Evolutionary conservation across 2,888 invertebrate genomes (phyloP).

Genomic region (Calameuta pallipes): DNA sequence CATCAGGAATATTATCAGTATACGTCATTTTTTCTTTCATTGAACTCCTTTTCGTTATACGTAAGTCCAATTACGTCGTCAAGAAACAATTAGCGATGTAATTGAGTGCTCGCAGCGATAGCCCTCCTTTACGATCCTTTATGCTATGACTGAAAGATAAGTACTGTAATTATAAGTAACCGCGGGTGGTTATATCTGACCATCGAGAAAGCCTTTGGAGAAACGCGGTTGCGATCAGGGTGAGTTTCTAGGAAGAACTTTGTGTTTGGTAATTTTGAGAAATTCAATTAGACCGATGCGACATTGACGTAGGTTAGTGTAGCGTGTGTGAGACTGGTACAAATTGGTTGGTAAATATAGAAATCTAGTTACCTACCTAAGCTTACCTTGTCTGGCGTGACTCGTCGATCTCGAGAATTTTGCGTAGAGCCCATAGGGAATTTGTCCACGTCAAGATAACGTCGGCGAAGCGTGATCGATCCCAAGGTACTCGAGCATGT

Average conservation of each 20-base stretch:
- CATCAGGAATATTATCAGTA: not conserved
- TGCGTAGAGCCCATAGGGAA: conserved; percentile 1
- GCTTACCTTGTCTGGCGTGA: conserved; percentile 6
- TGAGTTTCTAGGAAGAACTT: not conserved
- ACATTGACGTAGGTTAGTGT: not conserved
- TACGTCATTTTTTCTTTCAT: not conserved
- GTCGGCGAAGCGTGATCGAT: conserved; percentile 13
- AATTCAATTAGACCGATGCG: not conserved
- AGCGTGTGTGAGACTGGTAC: not conserved
- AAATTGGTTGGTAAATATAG: not conserved
- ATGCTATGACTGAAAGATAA: not conserved
- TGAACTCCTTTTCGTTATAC: conserved; percentile 7
- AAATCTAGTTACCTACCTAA: not conserved
- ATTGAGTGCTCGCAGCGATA: conserved; percentile 15
- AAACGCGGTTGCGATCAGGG: not conserved
- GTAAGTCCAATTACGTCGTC: conserved; percentile 33
- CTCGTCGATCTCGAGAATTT: conserved; percentile 21
- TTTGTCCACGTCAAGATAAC: conserved; percentile 8
- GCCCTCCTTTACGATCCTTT: not conserved
- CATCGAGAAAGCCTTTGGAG: not conserved
- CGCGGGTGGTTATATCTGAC: not conserved
- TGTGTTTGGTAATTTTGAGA: not conserved
- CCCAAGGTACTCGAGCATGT: not conserved
- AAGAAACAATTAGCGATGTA: conserved; percentile 34
- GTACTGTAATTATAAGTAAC: not conserved